Percentiles rank a stretch among this genome's conserved stretches.
Evolutionary conservation across 30 jellyfish, hydroid and myxozoan genomes (phyloP).

Genomic region (Clytia hemisphaerica): DNA sequence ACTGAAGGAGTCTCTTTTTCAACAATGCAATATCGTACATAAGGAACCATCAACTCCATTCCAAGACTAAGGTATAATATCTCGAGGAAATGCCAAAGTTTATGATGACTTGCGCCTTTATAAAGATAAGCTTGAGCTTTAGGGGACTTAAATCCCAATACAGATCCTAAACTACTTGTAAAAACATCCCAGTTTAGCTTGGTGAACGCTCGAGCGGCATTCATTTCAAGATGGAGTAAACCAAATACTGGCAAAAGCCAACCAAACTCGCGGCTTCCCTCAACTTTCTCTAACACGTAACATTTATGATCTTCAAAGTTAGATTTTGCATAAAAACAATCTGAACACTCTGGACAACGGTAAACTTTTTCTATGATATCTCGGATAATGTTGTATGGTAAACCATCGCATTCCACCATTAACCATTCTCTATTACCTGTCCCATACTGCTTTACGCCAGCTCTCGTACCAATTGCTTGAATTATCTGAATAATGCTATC

Average conservation of each 20-base stretch:
- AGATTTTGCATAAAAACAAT: not conserved
- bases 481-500: not conserved
- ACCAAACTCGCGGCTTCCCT: not conserved
- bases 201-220: not conserved
- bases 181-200: slow-evolving; percentile 7
- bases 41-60: not conserved
- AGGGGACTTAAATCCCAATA: not conserved
- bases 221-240: slow-evolving; percentile 2
- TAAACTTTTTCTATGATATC: not conserved
- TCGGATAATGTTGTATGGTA: not conserved
- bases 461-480: slow-evolving; percentile 2
- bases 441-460: slow-evolving; percentile 5
- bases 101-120: slow-evolving; percentile 3
- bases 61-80: not conserved
- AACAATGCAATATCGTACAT: not conserved
- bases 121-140: not conserved
- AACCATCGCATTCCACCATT: slow-evolving; percentile 1
- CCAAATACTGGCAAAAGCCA: slow-evolving; percentile 1
- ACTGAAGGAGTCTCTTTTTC: not conserved
- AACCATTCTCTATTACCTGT: not conserved
- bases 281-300: not conserved
- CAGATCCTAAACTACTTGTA: not conserved
- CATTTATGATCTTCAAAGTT: not conserved
- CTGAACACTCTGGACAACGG: not conserved
- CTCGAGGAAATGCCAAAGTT: not conserved